Evolutionary conservation across 1,140 invertebrate genomes (phyloP).

Genomic region (Oncopeltus fasciatus): DNA sequence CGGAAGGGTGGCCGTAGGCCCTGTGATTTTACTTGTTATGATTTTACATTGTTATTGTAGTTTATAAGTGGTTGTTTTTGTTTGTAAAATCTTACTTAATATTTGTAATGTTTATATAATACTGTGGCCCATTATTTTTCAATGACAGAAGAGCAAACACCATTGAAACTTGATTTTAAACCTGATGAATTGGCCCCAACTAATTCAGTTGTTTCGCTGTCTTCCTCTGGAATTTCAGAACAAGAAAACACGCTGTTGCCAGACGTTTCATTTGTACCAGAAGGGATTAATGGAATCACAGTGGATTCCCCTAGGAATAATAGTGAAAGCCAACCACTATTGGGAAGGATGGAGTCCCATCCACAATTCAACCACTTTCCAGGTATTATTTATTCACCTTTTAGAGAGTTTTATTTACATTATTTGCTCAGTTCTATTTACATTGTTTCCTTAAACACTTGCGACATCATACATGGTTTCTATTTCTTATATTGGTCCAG

Average conservation of each 20-base stretch:
- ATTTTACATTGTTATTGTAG: neutral
- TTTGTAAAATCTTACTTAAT: neutral
- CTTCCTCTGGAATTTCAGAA: slow-evolving; percentile 31
- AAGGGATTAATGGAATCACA: slow-evolving; percentile 31
- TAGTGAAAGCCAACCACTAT: slow-evolving; percentile 76
- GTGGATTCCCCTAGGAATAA: slow-evolving; percentile 61
- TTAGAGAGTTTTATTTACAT: no score
- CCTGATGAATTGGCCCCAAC: slow-evolving; percentile 22
- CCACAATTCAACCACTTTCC: slow-evolving; percentile 65
- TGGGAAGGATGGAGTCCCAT: slow-evolving; percentile 62
- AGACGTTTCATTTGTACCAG: slow-evolving; percentile 38
- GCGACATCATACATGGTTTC: neutral
- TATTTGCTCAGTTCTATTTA: neutral
- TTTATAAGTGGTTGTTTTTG: neutral
- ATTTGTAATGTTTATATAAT: slow-evolving; percentile 2
- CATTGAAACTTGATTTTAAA: slow-evolving; percentile 24
- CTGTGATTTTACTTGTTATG: neutral
- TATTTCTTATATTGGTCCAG: neutral
- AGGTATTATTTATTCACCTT: no score
- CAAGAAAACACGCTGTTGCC: slow-evolving; percentile 46
- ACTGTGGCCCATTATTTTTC: slow-evolving; percentile 15
- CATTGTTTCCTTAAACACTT: neutral
- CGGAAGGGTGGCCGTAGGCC: neutral
- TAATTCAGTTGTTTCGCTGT: slow-evolving; percentile 22
- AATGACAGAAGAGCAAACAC: slow-evolving; percentile 27